phyloP scores from a whole-genome alignment of 2,888 invertebrate genomes.

The Ptilodon capucinus region DNA sequence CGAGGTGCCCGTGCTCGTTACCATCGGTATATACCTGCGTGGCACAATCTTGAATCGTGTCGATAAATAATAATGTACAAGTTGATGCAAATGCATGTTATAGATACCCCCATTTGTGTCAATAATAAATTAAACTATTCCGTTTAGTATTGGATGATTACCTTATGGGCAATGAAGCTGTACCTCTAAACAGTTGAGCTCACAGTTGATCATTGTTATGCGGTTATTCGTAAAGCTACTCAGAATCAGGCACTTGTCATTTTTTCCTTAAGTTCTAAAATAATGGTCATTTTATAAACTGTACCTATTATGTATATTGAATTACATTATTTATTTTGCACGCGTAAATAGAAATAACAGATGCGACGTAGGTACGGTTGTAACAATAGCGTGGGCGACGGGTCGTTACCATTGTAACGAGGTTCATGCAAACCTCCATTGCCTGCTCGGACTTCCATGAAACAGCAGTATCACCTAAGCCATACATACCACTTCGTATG shows the following conservation, averaged over 20 bases:
- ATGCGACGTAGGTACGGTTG: conserved; percentile 10
- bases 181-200: too few relatives aligned
- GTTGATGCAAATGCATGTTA: conserved; percentile 53
- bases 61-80: conserved; percentile 27
- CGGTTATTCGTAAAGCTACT: too few relatives aligned
- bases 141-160: too few relatives aligned
- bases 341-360: conserved; percentile 14
- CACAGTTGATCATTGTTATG: too few relatives aligned
- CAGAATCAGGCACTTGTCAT: too few relatives aligned
- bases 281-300: neutral
- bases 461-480: neutral
- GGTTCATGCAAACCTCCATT: conserved; percentile 40
- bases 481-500: too few relatives aligned
- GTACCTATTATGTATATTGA: conserved; percentile 21
- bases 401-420: conserved; percentile 46
- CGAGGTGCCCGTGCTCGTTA: conserved; percentile 55
- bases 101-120: conserved; percentile 11
- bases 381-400: conserved; percentile 33
- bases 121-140: neutral
- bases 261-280: too few relatives aligned
- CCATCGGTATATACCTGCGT: conserved; percentile 39
- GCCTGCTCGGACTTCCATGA: conserved; percentile 17
- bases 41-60: conserved; percentile 45
- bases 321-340: conserved; percentile 11
- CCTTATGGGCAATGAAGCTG: too few relatives aligned